A percentile compares a stretch with the other conserved stretches of the same genome.
Evolutionary conservation across 30 jellyfish, hydroid and myxozoan genomes (phyloP).

Genomic region (Turritopsis rubra): DNA sequence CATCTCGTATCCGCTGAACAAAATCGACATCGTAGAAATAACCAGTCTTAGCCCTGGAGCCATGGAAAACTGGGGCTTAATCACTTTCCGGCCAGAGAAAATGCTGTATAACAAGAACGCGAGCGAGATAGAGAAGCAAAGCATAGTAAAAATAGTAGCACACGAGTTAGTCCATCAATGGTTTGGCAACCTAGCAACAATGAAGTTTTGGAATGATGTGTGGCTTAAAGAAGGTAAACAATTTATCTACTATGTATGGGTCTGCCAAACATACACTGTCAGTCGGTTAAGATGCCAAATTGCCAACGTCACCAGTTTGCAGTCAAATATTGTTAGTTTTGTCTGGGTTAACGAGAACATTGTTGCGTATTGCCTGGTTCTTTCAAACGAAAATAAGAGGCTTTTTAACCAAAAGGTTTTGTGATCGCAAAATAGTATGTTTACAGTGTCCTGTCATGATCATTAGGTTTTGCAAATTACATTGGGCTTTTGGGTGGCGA

Average conservation of each 20-base stretch:
- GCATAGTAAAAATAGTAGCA: constrained; percentile 37
- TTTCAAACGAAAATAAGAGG: no score
- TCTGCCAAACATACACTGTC: no score
- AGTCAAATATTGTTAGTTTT: not conserved
- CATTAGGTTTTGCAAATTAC: constrained; percentile 77
- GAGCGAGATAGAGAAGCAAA: constrained; percentile 28
- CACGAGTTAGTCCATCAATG: constrained; percentile 95
- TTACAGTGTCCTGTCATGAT: not conserved
- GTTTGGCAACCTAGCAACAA: constrained; percentile 91
- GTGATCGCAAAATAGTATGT: no score
- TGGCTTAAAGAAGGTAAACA: constrained; percentile 81
- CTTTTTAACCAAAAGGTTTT: no score
- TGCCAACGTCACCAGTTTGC: not conserved
- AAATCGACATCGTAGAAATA: constrained; percentile 66
- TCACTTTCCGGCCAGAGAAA: constrained; percentile 33
- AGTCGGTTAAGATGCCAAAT: no score
- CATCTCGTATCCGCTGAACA: constrained; percentile 44
- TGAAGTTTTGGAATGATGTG: constrained; percentile 86
- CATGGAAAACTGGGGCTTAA: constrained; percentile 96
- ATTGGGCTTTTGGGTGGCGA: constrained; percentile 64
- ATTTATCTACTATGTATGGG: not conserved
- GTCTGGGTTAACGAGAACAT: no score
- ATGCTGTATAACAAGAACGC: constrained; percentile 30
- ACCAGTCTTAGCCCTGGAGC: constrained; percentile 71
- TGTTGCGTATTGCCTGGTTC: no score